Evolutionary conservation across 2,888 invertebrate species (phyloP), one percentile per base, ranked within the genome.

Genomic region (Tenthredo livida): DNA sequence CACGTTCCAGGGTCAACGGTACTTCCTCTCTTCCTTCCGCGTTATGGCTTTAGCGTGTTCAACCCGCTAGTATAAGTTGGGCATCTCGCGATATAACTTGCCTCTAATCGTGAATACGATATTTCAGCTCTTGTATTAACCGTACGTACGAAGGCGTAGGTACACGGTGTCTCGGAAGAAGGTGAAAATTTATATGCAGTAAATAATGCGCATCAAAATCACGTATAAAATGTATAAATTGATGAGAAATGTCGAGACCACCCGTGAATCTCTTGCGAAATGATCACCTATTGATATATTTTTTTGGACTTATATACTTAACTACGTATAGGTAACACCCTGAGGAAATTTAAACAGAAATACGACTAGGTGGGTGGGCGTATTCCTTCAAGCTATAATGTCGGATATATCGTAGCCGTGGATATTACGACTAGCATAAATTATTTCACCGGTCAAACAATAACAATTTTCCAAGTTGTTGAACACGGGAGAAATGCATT

Each of bases 1-100:
- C 91, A 91, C 91, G 89, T 89, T 86, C 88, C 88, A 85, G 87
- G 87, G 88, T 89, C 86, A 90, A 91, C 92, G 92, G 92, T 91
- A 91, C 91, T 90, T 90, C 90, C 90, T 90, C 91, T 89, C 89
- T 92, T 91, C 91, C 92, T 92, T 92, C 91, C 91, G 91, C 90
- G 90, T 80, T 80, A 80, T 65, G 61, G 61, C 58, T 12, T 15
- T 61, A 21, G 25, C 80, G 50, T 47, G 72, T 73, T 73, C 43
- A 73, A 25, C 33, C 33, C 67, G 33, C 29, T 73, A 43, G 40
- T 40, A 21, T 40, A 21, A 73, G 72, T 73, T 25, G 10, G 21
- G 72, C 47, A 29, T 47, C 29, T 77, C 33, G 33, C 54, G 50
- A 50, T 29, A 29, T 9, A 58, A 58, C n/a, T 21, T 21, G 25